Evolutionary conservation across 2,113 vertebrate species (phyloP).

Genomic region (Heteronetta atricapilla): DNA sequence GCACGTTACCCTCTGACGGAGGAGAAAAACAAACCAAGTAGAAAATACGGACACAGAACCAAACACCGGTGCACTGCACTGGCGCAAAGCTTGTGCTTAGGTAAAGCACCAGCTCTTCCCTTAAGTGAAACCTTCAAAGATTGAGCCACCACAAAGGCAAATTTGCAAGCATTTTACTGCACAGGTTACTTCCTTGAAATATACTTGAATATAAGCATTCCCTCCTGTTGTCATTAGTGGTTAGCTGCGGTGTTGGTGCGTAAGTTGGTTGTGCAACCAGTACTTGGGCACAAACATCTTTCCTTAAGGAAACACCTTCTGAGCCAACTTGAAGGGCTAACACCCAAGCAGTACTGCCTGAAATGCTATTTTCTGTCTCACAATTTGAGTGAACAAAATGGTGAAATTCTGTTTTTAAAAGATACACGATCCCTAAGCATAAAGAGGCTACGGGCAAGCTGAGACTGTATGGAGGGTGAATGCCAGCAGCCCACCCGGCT

Average conservation of each 20-base stretch:
- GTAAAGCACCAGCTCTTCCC: neutral
- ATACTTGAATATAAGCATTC: neutral
- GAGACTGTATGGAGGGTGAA: neutral
- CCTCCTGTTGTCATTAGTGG: neutral
- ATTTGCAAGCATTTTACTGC: neutral
- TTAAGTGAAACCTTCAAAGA: neutral
- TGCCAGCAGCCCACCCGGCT: neutral
- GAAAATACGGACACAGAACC: neutral
- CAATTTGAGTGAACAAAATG: neutral
- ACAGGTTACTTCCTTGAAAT: neutral
- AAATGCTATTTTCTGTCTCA: neutral
- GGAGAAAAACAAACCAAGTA: neutral
- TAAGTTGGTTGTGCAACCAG: neutral
- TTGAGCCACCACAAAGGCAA: neutral
- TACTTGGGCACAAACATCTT: neutral
- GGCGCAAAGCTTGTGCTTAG: fast-evolving
- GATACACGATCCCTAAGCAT: neutral
- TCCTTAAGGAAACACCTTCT: neutral
- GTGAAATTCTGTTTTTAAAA: neutral
- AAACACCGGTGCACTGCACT: fast-evolving
- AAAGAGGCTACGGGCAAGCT: neutral
- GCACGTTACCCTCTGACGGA: neutral
- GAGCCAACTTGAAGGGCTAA: neutral
- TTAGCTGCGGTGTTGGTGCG: neutral
- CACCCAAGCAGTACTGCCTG: neutral